phyloP scores from a whole-genome alignment of 2,888 invertebrate genomes.

The Lypha dubia region DNA sequence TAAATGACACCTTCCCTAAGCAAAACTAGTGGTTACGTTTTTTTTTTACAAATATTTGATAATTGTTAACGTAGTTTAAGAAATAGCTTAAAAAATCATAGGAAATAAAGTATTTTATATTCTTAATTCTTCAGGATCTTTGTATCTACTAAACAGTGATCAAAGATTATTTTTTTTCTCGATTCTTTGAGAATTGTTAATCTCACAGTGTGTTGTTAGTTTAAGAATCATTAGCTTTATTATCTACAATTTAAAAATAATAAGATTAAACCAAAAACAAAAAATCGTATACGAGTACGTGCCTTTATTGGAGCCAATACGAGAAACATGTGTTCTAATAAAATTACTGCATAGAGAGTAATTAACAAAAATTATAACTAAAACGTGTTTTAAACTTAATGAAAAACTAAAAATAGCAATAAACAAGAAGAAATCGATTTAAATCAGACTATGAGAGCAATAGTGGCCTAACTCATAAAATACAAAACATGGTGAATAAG shows the following conservation, averaged over 20 bases:
- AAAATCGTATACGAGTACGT: background rate
- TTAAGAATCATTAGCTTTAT: constrained; percentile 30
- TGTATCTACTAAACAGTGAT: too few relatives aligned
- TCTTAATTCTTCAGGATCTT: too few relatives aligned
- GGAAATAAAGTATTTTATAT: too few relatives aligned
- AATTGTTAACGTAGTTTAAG: too few relatives aligned
- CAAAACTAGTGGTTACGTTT: too few relatives aligned
- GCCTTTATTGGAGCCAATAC: constrained; percentile 10
- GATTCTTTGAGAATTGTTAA: background rate
- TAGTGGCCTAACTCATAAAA: too few relatives aligned
- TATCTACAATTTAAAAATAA: background rate
- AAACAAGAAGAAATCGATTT: background rate
- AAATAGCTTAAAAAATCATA: too few relatives aligned
- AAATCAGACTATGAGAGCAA: too few relatives aligned
- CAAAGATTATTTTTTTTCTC: background rate
- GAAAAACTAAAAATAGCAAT: constrained; percentile 4
- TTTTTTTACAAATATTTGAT: too few relatives aligned
- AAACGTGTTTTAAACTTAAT: constrained; percentile 76
- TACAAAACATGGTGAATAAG: too few relatives aligned
- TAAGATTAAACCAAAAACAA: background rate
- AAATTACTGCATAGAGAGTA: constrained; percentile 80
- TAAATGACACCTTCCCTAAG: too few relatives aligned
- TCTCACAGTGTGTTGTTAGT: constrained; percentile 13
- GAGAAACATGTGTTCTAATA: constrained; percentile 76
- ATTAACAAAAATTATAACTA: constrained; percentile 80